Evolutionary conservation across 2,888 invertebrate species (phyloP).

Genomic region (Acronicta psi): DNA sequence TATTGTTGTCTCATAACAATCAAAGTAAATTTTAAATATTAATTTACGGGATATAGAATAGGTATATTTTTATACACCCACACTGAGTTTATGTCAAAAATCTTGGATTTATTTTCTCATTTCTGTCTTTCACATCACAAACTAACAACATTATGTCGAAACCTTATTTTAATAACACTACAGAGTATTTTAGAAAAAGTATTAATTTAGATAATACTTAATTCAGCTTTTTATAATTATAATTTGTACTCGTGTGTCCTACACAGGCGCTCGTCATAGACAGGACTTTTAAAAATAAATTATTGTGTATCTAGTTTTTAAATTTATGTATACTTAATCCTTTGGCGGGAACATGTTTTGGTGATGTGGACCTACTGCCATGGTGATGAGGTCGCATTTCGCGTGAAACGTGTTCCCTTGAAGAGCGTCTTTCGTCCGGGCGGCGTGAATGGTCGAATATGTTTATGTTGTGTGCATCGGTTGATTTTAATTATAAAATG

Average conservation of each 20-base stretch:
- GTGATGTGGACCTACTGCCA: constrained; percentile 65
- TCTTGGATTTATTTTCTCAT: not conserved
- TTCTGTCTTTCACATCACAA: not conserved
- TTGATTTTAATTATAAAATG: constrained; percentile 87
- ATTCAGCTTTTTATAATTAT: constrained; percentile 66
- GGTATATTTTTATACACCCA: constrained; percentile 47
- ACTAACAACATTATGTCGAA: constrained; percentile 58
- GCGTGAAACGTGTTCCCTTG: constrained; percentile 60
- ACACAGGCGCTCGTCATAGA: constrained; percentile 45
- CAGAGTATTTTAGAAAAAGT: constrained; percentile 76
- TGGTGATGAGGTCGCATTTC: constrained; percentile 58
- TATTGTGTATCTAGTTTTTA: constrained; percentile 65
- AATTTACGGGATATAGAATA: constrained; percentile 26
- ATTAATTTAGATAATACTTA: constrained; percentile 74
- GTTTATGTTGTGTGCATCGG: constrained; percentile 84
- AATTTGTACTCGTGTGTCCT: constrained; percentile 50
- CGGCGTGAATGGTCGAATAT: constrained; percentile 59
- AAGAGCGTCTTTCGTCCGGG: constrained; percentile 60
- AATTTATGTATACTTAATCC: constrained; percentile 60
- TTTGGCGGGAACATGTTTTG: constrained; percentile 55
- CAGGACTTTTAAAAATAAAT: constrained; percentile 60
- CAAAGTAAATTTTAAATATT: constrained; percentile 27
- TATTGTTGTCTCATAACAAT: constrained; percentile 42
- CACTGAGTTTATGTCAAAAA: not conserved
- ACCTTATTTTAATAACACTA: constrained; percentile 47